Evolutionary conservation across 2,888 invertebrate species (phyloP).

Genomic region (Frankliniella intonsa): DNA sequence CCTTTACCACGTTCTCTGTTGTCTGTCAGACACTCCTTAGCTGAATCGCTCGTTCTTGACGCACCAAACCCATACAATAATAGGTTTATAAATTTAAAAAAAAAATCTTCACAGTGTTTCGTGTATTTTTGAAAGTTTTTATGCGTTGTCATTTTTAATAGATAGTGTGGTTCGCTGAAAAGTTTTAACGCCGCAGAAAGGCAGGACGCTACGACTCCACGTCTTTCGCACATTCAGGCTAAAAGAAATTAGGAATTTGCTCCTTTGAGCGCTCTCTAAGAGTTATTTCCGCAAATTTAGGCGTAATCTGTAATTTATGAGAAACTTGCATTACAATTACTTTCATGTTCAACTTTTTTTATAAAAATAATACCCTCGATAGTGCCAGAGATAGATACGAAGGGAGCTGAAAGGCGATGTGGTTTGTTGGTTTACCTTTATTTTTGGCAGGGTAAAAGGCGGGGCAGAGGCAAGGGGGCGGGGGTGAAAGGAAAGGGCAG

Average conservation of each 20-base stretch:
- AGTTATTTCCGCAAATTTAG: background rate
- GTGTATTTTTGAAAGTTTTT: conserved; percentile 15
- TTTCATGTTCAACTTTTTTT: too few relatives aligned
- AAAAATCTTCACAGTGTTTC: background rate
- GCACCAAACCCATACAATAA: conserved; percentile 26
- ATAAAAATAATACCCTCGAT: too few relatives aligned
- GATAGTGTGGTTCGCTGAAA: background rate
- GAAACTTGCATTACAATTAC: background rate
- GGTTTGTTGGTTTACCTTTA: background rate
- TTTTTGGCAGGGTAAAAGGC: background rate
- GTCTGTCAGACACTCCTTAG: background rate
- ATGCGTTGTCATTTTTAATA: conserved; percentile 3
- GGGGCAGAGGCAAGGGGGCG: background rate
- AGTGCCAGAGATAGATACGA: too few relatives aligned
- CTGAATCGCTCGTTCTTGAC: background rate
- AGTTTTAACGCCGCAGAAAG: background rate
- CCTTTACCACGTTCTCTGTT: background rate
- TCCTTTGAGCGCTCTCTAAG: background rate
- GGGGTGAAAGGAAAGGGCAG: background rate
- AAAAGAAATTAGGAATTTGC: background rate
- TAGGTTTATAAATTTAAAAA: conserved; percentile 11
- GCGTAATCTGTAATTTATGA: background rate
- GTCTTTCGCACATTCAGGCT: background rate
- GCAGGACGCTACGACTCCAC: background rate
- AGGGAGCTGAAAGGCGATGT: background rate